A percentile compares a stretch with the other conserved stretches of the same genome.
Conservation (phyloP, 1,140 invertebrate genomes). For the Papilio machaon region DNA sequence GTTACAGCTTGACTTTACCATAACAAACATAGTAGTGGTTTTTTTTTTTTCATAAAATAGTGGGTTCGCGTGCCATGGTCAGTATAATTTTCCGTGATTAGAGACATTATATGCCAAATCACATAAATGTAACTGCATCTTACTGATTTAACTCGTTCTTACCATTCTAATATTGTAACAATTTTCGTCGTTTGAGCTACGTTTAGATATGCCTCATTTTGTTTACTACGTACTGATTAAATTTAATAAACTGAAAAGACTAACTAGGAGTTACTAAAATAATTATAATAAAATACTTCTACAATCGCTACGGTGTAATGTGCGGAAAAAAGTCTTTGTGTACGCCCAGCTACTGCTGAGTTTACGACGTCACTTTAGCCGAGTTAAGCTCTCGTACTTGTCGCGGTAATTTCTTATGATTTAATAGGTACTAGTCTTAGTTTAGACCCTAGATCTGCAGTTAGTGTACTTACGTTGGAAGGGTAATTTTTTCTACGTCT, state of each 20-base stretch:
- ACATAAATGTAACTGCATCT: constrained; percentile 11
- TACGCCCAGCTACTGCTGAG: constrained; percentile 18
- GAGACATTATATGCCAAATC: constrained; percentile 1
- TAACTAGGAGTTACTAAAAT: neutral
- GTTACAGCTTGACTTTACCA: neutral
- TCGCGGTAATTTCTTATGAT: constrained; percentile 36
- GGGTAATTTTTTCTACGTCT: constrained; percentile 3
- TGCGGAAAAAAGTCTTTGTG: constrained; percentile 28
- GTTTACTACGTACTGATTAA: neutral
- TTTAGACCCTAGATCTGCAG: constrained; percentile 14
- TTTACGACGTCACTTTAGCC: constrained; percentile 42
- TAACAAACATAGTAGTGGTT: neutral
- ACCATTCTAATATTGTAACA: neutral
- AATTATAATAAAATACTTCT: neutral
- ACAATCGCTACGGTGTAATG: constrained; percentile 22
- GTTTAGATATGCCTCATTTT: neutral
- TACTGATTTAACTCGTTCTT: neutral
- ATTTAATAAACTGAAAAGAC: too few relatives aligned
- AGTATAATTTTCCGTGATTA: neutral
- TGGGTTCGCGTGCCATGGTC: constrained; percentile 23
- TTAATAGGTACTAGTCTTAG: constrained; percentile 30
- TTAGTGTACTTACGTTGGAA: neutral
- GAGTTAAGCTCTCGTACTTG: constrained; percentile 44
- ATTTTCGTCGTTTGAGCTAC: neutral
- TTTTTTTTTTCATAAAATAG: constrained; percentile 9